These are phyloP conservation scores for Halictus ligatus DNA, from an alignment of 2,888 invertebrate species.

Conservation along the genomic window DNA sequence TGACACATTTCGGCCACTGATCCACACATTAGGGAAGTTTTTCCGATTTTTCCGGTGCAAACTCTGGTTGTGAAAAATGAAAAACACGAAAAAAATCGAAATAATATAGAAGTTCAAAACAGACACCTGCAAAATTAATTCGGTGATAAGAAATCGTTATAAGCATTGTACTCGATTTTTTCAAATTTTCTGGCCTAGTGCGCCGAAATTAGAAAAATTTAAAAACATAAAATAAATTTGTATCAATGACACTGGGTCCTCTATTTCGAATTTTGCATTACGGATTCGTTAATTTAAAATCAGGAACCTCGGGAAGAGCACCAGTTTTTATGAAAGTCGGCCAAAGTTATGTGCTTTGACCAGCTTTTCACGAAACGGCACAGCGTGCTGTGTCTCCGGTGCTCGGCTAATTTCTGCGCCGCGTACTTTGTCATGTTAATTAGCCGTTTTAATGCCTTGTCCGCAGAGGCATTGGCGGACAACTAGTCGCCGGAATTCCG, in stretches of 20 bases:
- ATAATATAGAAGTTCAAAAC: too few species aligned
- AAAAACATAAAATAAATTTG: neutral
- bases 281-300: neutral
- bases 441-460: constrained; percentile 64
- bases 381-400: neutral
- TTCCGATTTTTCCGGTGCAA: too few species aligned
- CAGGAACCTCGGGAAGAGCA: neutral
- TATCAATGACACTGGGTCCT: neutral
- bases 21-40: too few species aligned
- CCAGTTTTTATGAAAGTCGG: neutral
- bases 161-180: neutral
- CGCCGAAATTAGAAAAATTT: neutral
- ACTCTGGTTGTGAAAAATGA: too few species aligned
- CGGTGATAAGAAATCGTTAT: neutral
- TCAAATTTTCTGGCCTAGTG: neutral
- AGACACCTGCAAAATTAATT: too few species aligned
- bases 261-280: neutral
- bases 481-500: constrained; percentile 41
- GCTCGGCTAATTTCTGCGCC: constrained; percentile 57
- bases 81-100: too few species aligned
- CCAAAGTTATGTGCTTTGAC: neutral
- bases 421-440: constrained; percentile 66
- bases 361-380: neutral
- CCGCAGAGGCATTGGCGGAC: constrained; percentile 50
- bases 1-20: too few species aligned